A percentile compares a stretch with the other conserved stretches of the same genome.
Evolutionary conservation across 2,888 invertebrate species (phyloP).

Genomic region (Drosophila algonquin): DNA sequence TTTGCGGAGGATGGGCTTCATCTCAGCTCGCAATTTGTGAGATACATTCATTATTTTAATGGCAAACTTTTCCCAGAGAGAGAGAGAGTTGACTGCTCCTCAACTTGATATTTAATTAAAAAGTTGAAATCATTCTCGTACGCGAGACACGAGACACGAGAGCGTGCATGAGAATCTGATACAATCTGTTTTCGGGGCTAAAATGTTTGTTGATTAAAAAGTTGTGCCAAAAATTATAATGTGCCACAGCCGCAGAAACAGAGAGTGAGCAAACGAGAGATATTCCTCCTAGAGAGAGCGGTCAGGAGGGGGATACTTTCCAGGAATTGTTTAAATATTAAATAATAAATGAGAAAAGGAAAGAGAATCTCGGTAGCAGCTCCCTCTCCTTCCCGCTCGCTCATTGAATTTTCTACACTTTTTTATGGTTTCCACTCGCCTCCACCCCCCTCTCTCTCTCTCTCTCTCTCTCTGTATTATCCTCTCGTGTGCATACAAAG

Average conservation of each 20-base stretch:
- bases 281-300: neutral
- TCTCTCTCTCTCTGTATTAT: neutral
- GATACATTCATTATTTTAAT: conserved; percentile 48
- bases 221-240: conserved; percentile 42
- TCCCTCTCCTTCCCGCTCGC: neutral
- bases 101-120: conserved; percentile 71
- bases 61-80: conserved; percentile 7
- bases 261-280: conserved; percentile 4
- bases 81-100: conserved; percentile 14
- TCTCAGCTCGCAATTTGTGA: conserved; percentile 37
- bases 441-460: too few species aligned
- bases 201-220: conserved; percentile 62
- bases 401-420: neutral
- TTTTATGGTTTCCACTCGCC: neutral
- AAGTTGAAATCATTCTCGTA: conserved; percentile 54
- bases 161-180: conserved; percentile 40
- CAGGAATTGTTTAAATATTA: neutral
- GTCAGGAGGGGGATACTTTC: neutral
- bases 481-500: neutral
- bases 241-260: conserved; percentile 8
- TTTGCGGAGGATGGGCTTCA: neutral
- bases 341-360: neutral
- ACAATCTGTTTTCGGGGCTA: conserved; percentile 25
- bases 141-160: conserved; percentile 4
- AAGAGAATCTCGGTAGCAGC: neutral